Percentiles rank a stretch among this genome's conserved stretches.
phyloP scores from a whole-genome alignment of 2,797 vertebrate genomes.

The Gallinago nigripennis region DNA sequence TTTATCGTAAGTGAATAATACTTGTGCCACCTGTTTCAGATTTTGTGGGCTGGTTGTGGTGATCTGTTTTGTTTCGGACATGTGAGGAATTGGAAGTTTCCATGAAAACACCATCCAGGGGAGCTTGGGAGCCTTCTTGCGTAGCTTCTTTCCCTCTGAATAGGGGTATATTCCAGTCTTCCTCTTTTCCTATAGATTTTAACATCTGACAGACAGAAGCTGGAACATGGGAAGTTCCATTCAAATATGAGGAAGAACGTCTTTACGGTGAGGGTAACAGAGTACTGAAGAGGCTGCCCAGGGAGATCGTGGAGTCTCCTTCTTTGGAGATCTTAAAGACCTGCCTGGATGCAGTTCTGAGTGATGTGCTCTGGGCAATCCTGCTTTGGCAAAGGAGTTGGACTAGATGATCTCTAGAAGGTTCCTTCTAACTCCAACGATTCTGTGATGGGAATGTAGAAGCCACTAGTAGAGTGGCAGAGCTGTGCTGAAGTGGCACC shows the following conservation, averaged over 20 bases:
- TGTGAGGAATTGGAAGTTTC: neutral
- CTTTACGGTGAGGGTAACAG: no score
- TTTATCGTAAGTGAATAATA: neutral
- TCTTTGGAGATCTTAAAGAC: no score
- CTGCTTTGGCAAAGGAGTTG: no score
- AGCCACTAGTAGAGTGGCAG: neutral
- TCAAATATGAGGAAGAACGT: no score
- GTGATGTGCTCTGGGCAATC: no score
- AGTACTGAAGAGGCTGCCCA: no score
- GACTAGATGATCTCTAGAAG: no score
- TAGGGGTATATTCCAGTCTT: neutral
- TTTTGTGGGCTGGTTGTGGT: neutral
- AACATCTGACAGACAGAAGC: neutral
- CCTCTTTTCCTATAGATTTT: neutral
- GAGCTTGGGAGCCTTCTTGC: neutral
- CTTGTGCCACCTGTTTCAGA: neutral
- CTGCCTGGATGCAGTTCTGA: no score
- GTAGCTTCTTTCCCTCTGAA: neutral
- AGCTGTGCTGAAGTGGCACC: neutral
- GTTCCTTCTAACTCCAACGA: no score
- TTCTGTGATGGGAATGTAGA: neutral
- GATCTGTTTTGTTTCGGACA: rapidly evolving
- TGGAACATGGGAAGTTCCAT: no score
- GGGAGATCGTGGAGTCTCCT: no score
- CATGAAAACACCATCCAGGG: rapidly evolving